phyloP scores from a whole-genome alignment of 2,113 vertebrate genomes.

The Dissostichus mawsoni region DNA sequence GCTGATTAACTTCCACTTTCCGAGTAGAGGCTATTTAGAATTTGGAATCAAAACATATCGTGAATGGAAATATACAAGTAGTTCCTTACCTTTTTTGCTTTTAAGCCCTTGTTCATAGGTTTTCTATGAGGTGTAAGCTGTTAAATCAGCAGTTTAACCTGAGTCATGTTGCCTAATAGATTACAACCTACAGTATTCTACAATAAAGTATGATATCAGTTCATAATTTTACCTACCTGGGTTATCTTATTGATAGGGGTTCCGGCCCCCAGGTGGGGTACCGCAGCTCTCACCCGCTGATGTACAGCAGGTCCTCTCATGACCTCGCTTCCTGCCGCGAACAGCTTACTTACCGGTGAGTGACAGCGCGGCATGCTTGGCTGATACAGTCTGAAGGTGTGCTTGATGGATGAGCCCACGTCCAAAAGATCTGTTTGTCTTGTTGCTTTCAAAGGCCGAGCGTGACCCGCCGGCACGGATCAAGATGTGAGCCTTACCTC shows the following conservation, averaged over 20 bases:
- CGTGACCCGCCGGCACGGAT: constrained; percentile 83
- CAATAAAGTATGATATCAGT: too few species aligned
- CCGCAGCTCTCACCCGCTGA: not conserved
- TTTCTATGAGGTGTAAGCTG: too few species aligned
- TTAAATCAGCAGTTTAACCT: too few species aligned
- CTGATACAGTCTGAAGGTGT: constrained; percentile 80
- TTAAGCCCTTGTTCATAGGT: too few species aligned
- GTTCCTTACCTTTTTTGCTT: too few species aligned
- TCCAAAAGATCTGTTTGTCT: constrained; percentile 87
- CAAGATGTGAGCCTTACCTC: constrained; percentile 84
- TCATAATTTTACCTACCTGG: not conserved
- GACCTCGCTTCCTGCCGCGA: constrained; percentile 50
- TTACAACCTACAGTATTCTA: too few species aligned
- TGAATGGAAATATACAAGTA: too few species aligned
- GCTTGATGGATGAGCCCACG: constrained; percentile 83
- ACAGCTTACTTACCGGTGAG: constrained; percentile 79
- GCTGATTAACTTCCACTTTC: too few species aligned
- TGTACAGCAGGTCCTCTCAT: constrained; percentile 40
- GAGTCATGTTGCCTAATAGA: too few species aligned
- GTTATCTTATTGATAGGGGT: not conserved
- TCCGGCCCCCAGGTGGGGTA: not conserved
- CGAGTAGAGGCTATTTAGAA: too few species aligned
- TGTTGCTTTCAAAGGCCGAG: constrained; percentile 85
- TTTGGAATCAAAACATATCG: too few species aligned
- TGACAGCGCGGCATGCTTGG: constrained; percentile 80